These are phyloP conservation scores for Fabriciana adippe DNA, from an alignment of 2,888 invertebrate genomes.

Conservation along the genomic window DNA sequence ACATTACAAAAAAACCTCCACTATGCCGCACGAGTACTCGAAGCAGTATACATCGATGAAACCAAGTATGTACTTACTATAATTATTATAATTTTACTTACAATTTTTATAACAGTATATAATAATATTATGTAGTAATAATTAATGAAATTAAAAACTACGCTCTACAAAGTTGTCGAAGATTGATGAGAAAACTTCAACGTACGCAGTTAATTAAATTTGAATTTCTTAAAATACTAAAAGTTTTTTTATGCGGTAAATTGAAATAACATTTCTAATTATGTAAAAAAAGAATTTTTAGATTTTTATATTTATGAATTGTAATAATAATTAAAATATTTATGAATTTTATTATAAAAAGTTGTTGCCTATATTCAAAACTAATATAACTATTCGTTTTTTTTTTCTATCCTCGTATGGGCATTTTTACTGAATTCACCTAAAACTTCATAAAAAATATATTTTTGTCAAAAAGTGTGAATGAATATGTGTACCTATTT, in stretches of 20 bases:
- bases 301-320: no score
- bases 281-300: no score
- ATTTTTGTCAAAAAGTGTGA: no score
- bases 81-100: conserved; percentile 8
- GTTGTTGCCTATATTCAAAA: no score
- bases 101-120: conserved; percentile 8
- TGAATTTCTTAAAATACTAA: neutral
- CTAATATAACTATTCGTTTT: neutral
- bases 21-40: conserved; percentile 95
- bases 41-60: conserved; percentile 96
- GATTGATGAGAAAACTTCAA: conserved; percentile 11
- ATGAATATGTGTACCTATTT: no score
- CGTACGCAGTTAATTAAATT: conserved; percentile 7
- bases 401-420: neutral
- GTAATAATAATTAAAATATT: neutral
- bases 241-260: no score
- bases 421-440: neutral
- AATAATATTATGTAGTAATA: conserved; percentile 25
- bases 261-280: no score
- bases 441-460: neutral
- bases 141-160: conserved; percentile 26
- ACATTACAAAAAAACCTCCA: conserved; percentile 95
- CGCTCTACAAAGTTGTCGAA: conserved; percentile 27
- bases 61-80: conserved; percentile 88
- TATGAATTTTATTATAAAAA: no score